Conservation (phyloP, 2,888 invertebrate genomes). For the Resseliella maxima region DNA sequence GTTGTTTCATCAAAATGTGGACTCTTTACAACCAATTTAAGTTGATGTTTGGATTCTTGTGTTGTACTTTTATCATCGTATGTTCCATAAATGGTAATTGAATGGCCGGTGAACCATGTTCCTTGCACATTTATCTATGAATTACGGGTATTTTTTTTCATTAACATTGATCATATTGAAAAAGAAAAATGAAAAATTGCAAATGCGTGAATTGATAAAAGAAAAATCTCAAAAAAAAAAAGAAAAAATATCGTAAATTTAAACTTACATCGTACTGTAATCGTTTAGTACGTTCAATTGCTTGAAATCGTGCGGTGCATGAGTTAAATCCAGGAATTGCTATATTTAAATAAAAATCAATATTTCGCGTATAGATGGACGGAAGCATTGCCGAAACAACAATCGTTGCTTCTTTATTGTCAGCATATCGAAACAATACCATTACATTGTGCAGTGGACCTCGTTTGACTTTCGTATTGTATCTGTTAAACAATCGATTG, state of each 20-base stretch:
- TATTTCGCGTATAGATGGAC: constrained; percentile 73
- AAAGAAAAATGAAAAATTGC: constrained; percentile 1
- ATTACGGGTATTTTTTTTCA: constrained; percentile 40
- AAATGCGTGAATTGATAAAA: no score
- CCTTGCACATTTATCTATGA: constrained; percentile 77
- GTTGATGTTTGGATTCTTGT: constrained; percentile 73
- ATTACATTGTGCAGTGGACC: constrained; percentile 71
- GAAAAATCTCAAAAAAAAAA: no score
- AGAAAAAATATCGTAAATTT: no score
- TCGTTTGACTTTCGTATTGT: constrained; percentile 67
- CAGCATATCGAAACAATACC: constrained; percentile 70
- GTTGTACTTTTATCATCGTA: constrained; percentile 81
- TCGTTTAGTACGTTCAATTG: constrained; percentile 73
- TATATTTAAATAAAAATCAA: constrained; percentile 79
- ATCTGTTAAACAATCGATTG: constrained; percentile 60
- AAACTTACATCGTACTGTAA: constrained; percentile 74
- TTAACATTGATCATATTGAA: not conserved
- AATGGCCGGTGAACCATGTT: constrained; percentile 81
- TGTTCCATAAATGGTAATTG: constrained; percentile 74
- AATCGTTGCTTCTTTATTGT: constrained; percentile 72
- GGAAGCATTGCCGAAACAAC: constrained; percentile 74
- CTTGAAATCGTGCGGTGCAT: constrained; percentile 73
- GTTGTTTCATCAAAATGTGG: constrained; percentile 79
- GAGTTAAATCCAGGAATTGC: constrained; percentile 81
- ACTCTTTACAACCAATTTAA: constrained; percentile 79